Evolutionary conservation across 1,140 invertebrate species (phyloP).

Genomic region (Popillia japonica): DNA sequence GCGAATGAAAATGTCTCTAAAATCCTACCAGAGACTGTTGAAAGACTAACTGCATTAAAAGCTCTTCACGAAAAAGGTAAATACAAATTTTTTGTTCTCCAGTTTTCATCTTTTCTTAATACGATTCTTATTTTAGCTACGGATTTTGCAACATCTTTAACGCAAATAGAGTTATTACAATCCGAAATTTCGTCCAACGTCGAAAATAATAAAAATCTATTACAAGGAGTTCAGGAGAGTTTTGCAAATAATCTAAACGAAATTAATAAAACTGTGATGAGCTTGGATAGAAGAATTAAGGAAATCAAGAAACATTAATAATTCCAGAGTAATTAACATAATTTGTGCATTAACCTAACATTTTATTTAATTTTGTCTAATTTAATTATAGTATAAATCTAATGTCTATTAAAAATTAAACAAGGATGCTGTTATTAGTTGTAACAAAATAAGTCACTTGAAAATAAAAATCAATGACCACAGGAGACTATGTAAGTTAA

Average conservation of each 20-base stretch:
- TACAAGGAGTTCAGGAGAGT: constrained; percentile 82
- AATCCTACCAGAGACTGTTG: constrained; percentile 80
- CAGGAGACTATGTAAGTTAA: no score
- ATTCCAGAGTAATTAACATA: no score
- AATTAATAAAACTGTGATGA: constrained; percentile 78
- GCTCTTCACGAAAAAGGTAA: constrained; percentile 88
- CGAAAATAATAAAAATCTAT: constrained; percentile 77
- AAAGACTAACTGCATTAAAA: constrained; percentile 83
- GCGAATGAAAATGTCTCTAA: constrained; percentile 82
- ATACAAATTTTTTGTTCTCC: no score
- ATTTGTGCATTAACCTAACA: no score
- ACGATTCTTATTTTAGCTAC: constrained; percentile 70
- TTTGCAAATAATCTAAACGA: constrained; percentile 79
- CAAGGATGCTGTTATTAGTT: no score
- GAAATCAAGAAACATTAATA: constrained; percentile 63
- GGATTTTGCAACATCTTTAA: constrained; percentile 84
- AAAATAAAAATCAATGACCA: no score
- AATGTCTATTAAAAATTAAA: no score
- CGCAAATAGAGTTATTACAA: constrained; percentile 83
- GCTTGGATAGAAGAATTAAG: constrained; percentile 76
- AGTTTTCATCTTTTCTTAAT: no score
- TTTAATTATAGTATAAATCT: no score
- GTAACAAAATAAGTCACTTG: no score
- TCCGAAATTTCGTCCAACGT: constrained; percentile 75
- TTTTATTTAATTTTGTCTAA: no score